A percentile compares a stretch with the other conserved stretches of the same genome.
Evolutionary conservation across 1,140 invertebrate genomes (phyloP).

Genomic region (Ostrea edulis): DNA sequence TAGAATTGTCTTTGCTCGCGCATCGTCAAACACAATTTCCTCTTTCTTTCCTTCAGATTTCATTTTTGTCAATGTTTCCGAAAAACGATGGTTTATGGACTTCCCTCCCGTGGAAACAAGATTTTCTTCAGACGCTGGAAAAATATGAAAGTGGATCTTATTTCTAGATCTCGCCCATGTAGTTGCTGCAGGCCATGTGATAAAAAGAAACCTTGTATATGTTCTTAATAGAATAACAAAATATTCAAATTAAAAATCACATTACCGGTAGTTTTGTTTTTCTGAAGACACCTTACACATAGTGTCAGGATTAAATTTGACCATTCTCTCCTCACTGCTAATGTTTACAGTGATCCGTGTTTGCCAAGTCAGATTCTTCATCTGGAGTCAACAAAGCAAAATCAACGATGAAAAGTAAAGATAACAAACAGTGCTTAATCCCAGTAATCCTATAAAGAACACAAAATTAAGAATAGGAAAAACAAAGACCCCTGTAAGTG

Average conservation of each 20-base stretch:
- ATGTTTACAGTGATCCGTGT: not conserved
- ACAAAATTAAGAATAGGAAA: no score
- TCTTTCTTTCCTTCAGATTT: not conserved
- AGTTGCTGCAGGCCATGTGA: no score
- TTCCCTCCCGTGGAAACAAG: not conserved
- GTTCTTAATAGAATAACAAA: no score
- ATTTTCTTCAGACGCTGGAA: not conserved
- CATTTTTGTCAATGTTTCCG: not conserved
- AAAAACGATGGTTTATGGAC: not conserved
- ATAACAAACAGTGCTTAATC: no score
- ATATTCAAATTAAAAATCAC: not conserved
- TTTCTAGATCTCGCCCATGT: no score
- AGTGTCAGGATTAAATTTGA: not conserved
- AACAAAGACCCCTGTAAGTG: no score
- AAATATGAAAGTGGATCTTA: no score
- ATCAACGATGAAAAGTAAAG: no score
- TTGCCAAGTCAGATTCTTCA: not conserved
- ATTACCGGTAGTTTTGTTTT: not conserved
- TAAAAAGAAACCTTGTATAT: no score
- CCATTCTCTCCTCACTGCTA: not conserved
- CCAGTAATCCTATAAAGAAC: no score
- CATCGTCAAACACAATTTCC: not conserved
- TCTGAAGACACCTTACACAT: not conserved
- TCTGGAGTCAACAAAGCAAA: not conserved
- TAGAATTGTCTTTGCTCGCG: not conserved